A percentile compares a stretch with the other conserved stretches of the same genome.
These are phyloP conservation scores for Typhlichthys eigenmanni DNA, from an alignment of 2,797 vertebrate genomes.

Conservation along the genomic window DNA sequence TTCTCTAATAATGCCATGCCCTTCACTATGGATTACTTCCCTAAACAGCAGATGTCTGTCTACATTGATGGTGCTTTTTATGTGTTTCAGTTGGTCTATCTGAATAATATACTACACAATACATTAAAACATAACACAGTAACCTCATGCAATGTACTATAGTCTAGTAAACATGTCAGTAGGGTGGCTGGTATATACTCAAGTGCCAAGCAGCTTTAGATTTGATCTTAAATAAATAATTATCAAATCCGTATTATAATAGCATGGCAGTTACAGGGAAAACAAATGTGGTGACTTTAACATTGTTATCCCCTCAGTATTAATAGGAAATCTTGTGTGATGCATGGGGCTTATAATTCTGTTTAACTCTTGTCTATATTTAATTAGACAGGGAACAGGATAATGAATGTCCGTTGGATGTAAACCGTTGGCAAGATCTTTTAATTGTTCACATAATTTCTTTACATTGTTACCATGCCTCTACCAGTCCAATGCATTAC, in stretches of 20 bases:
- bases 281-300: no score
- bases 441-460: constrained; percentile 26
- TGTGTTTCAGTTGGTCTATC: constrained; percentile 16
- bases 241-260: no score
- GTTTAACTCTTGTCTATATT: background rate
- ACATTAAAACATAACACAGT: background rate
- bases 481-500: constrained; percentile 28
- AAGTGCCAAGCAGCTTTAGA: constrained; percentile 20
- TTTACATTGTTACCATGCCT: constrained; percentile 38
- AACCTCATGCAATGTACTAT: background rate
- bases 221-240: background rate
- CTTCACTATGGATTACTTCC: constrained; percentile 15
- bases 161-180: background rate
- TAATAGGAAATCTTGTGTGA: constrained; percentile 4
- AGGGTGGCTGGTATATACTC: constrained; percentile 14
- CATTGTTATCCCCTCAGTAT: background rate
- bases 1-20: constrained; percentile 23
- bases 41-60: background rate
- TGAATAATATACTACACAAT: constrained; percentile 1
- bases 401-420: background rate
- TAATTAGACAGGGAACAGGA: background rate
- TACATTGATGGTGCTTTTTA: constrained; percentile 43
- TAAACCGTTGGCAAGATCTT: background rate
- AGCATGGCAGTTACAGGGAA: no score
- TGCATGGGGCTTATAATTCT: constrained; percentile 15